Conservation (phyloP, 2,113 vertebrate species). For the Oenanthe oenanthe region DNA sequence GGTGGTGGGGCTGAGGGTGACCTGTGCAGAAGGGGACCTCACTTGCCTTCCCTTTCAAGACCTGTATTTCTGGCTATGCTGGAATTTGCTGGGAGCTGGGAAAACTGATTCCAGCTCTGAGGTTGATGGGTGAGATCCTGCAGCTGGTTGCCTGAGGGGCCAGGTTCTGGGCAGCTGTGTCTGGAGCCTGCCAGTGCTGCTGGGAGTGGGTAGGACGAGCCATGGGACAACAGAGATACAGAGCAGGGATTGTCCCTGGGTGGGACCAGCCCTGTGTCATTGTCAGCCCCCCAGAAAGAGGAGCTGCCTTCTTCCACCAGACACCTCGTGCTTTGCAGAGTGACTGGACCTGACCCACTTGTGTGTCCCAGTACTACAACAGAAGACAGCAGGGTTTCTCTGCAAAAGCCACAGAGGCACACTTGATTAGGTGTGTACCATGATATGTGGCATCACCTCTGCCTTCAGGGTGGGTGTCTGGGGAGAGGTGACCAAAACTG, state of each 20-base stretch:
- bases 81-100: neutral
- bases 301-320: neutral
- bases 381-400: neutral
- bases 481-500: neutral
- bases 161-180: neutral
- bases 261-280: neutral
- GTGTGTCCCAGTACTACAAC: neutral
- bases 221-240: neutral
- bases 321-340: neutral
- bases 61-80: neutral
- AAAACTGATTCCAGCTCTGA: neutral
- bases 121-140: neutral
- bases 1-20: neutral
- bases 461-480: neutral
- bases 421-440: too few species aligned
- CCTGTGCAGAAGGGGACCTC: neutral
- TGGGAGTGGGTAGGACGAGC: neutral
- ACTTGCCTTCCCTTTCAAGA: neutral
- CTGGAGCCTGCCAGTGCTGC: neutral
- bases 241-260: neutral
- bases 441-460: neutral
- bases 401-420: neutral
- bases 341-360: rapidly evolving
- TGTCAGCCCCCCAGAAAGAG: neutral
- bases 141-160: neutral